Percentiles rank a stretch among this genome's conserved stretches.
Conservation (phyloP, 2,888 invertebrate species). For the Ichneumon xanthorius region DNA sequence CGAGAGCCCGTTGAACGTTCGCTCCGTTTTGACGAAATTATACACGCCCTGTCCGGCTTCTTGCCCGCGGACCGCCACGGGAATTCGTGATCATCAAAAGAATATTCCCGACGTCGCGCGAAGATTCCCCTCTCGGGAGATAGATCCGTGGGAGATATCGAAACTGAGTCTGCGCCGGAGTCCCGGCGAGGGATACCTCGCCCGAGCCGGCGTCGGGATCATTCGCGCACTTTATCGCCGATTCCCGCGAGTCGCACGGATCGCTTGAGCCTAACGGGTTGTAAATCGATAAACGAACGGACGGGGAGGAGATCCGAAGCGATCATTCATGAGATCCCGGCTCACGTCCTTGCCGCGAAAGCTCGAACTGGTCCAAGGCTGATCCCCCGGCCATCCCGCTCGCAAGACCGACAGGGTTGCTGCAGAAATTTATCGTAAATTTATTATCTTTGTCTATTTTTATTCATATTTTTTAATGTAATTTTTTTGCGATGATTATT, state of each 20-base stretch:
- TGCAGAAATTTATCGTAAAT: not conserved
- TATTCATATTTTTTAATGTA: not conserved
- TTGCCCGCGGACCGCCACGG: not conserved
- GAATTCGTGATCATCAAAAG: conserved; percentile 35
- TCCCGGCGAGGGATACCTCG: not conserved
- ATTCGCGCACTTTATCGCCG: conserved; percentile 8
- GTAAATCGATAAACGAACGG: conserved; percentile 51
- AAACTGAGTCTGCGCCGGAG: not conserved
- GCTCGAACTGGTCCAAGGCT: conserved; percentile 30
- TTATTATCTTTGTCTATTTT: not conserved
- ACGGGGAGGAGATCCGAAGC: conserved; percentile 35
- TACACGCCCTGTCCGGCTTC: not conserved
- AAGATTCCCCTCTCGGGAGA: not conserved
- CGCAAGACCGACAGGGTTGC: not conserved
- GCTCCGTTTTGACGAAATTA: conserved; percentile 1
- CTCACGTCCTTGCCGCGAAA: conserved; percentile 17
- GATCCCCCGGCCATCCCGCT: not conserved
- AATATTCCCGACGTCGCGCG: conserved; percentile 29
- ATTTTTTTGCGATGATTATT: too few relatives aligned
- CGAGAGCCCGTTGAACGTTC: conserved; percentile 4
- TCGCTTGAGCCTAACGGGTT: conserved; percentile 50
- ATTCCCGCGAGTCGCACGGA: conserved; percentile 43
- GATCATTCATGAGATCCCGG: conserved; percentile 32
- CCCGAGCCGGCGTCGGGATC: not conserved
- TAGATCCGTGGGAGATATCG: conserved; percentile 22